Evolutionary conservation across 2,113 vertebrate genomes (phyloP).

Genomic region (Ornithorhynchus anatinus): DNA sequence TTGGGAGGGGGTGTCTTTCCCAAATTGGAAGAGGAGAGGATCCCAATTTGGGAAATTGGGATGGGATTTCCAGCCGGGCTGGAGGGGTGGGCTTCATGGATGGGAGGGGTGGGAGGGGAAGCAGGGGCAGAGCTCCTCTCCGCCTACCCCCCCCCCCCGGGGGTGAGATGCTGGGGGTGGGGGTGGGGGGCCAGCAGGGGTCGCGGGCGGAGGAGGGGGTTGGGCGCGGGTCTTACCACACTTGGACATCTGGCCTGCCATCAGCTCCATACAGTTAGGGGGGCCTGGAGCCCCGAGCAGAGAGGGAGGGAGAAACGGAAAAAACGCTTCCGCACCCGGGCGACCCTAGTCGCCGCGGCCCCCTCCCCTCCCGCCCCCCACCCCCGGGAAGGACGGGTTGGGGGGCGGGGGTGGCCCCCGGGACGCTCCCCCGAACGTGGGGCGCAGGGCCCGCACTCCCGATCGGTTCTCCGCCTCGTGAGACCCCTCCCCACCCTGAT

Average conservation of each 20-base stretch:
- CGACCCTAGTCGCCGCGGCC: not conserved
- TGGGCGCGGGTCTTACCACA: conserved; percentile 87
- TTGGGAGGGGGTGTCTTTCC: too few species aligned
- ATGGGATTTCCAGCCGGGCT: too few species aligned
- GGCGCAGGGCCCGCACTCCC: not conserved
- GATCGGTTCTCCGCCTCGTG: not conserved
- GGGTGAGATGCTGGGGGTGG: not conserved
- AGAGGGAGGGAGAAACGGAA: conserved; percentile 73
- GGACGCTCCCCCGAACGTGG: too few species aligned
- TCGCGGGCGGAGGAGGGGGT: conserved; percentile 57
- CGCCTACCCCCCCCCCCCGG: not conserved
- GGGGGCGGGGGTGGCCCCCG: not conserved
- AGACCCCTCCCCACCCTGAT: not conserved
- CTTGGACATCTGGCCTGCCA: conserved; percentile 91
- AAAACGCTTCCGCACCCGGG: conserved; percentile 32
- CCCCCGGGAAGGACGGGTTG: not conserved
- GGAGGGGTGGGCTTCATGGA: not conserved
- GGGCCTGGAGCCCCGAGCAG: conserved; percentile 81
- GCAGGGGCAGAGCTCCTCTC: not conserved
- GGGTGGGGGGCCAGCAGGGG: conserved; percentile 21
- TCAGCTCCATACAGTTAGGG: conserved; percentile 85
- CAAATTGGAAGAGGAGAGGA: too few species aligned
- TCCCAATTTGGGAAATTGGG: not conserved
- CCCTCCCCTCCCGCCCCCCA: not conserved
- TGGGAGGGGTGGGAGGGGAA: not conserved